Conservation (phyloP, 2,888 invertebrate species). For the Hedya salicella region DNA sequence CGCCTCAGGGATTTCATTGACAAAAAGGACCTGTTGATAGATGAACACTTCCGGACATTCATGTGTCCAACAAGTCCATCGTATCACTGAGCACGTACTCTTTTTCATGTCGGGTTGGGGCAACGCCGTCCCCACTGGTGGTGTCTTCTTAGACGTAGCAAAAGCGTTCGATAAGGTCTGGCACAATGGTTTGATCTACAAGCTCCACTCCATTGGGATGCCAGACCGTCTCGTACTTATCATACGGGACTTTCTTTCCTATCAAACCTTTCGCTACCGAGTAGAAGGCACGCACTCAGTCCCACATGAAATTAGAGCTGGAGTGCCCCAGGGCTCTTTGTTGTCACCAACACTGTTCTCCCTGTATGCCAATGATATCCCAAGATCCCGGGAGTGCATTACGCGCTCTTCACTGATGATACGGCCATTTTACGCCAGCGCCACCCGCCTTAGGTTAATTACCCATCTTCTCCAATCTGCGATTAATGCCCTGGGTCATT, state of each 20-base stretch:
- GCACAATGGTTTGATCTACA: not conserved
- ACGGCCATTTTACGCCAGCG: not conserved
- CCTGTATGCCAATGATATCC: slow-evolving; percentile 21
- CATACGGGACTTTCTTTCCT: not conserved
- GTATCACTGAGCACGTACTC: not conserved
- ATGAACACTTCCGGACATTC: slow-evolving; percentile 4
- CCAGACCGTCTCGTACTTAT: slow-evolving; percentile 9
- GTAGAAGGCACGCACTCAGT: slow-evolving; percentile 11
- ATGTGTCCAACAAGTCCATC: not conserved
- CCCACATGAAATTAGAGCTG: not conserved
- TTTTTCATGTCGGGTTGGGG: too few relatives aligned
- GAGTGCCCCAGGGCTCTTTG: slow-evolving; percentile 20
- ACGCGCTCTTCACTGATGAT: slow-evolving; percentile 19
- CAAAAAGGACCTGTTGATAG: not conserved
- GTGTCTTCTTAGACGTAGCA: too few relatives aligned
- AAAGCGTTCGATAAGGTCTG: too few relatives aligned
- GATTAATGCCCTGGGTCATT: not conserved
- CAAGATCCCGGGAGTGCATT: not conserved
- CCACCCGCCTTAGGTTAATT: not conserved
- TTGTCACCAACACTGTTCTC: slow-evolving; percentile 7
- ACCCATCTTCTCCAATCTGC: not conserved
- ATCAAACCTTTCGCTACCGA: slow-evolving; percentile 16
- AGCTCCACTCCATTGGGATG: not conserved
- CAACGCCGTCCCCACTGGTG: too few relatives aligned
- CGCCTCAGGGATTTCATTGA: too few relatives aligned